phyloP scores from a whole-genome alignment of 2,113 vertebrate species.

The Labeo rohita region DNA sequence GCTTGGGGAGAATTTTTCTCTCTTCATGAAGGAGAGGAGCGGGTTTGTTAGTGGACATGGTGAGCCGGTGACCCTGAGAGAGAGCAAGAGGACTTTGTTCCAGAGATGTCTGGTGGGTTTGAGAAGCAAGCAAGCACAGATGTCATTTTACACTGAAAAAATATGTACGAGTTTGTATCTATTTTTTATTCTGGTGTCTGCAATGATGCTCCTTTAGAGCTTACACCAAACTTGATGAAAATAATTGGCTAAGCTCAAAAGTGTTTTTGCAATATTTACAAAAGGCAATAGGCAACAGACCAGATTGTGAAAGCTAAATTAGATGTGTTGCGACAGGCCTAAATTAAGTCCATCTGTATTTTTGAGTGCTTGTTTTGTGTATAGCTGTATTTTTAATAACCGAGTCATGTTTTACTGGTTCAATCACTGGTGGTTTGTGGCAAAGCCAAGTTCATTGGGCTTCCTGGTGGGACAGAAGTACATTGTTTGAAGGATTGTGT shows the following conservation, averaged over 20 bases:
- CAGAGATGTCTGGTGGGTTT: neutral
- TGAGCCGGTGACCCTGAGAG: neutral
- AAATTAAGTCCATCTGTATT: neutral
- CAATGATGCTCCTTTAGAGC: neutral
- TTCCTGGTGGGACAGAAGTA: neutral
- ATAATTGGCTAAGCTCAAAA: neutral
- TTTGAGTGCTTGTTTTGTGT: neutral
- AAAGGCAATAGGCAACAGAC: neutral
- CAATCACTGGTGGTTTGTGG: conserved; percentile 1
- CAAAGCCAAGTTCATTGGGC: neutral
- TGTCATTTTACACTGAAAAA: neutral
- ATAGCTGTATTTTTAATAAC: neutral
- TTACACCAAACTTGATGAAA: neutral
- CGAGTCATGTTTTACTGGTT: neutral
- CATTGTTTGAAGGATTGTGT: neutral
- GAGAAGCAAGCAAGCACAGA: neutral
- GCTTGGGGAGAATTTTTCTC: neutral
- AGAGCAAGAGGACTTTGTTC: neutral
- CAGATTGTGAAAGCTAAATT: neutral
- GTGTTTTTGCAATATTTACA: conserved; percentile 10
- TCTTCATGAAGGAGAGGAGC: neutral
- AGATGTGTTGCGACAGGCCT: neutral
- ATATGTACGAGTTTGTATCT: neutral
- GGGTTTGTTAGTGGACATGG: neutral
- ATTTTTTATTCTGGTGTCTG: neutral